Evolutionary conservation across 2,888 invertebrate species (phyloP).

Genomic region (Cheilosia vulpina): DNA sequence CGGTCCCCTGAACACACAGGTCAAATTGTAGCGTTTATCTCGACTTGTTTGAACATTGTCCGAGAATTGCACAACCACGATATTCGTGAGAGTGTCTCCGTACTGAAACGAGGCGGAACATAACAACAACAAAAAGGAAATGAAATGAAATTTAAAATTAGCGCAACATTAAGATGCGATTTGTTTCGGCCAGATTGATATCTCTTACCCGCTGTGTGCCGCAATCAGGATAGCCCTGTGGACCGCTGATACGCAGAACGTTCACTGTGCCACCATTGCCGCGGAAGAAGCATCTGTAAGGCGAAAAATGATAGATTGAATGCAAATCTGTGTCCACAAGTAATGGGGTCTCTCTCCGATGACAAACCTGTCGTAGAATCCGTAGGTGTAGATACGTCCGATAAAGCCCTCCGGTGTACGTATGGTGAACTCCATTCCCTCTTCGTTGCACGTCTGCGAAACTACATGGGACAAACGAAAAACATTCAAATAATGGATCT

Average conservation of each 20-base stretch:
- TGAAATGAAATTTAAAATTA: constrained; percentile 47
- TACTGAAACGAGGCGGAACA: constrained; percentile 85
- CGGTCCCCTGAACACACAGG: constrained; percentile 95
- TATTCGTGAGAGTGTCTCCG: constrained; percentile 96
- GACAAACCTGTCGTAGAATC: constrained; percentile 90
- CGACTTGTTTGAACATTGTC: constrained; percentile 95
- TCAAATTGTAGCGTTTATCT: constrained; percentile 95
- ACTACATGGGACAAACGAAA: constrained; percentile 84
- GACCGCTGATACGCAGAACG: constrained; percentile 92
- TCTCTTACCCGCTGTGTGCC: constrained; percentile 91
- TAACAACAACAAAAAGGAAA: constrained; percentile 3
- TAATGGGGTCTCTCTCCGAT: constrained; percentile 39
- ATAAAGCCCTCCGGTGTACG: constrained; percentile 94
- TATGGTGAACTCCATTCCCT: constrained; percentile 96
- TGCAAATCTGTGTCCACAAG: constrained; percentile 25
- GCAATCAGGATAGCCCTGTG: constrained; percentile 96
- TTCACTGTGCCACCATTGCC: constrained; percentile 94
- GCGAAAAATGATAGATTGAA: constrained; percentile 43
- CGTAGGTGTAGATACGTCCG: constrained; percentile 95
- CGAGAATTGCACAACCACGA: constrained; percentile 96
- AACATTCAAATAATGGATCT: constrained; percentile 65
- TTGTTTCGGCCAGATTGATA: constrained; percentile 46
- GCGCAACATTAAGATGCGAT: constrained; percentile 64
- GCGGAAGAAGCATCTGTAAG: constrained; percentile 91
- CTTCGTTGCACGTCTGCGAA: constrained; percentile 95